Evolutionary conservation across 2,113 vertebrate species (phyloP).

Genomic region (Chitala chitala): DNA sequence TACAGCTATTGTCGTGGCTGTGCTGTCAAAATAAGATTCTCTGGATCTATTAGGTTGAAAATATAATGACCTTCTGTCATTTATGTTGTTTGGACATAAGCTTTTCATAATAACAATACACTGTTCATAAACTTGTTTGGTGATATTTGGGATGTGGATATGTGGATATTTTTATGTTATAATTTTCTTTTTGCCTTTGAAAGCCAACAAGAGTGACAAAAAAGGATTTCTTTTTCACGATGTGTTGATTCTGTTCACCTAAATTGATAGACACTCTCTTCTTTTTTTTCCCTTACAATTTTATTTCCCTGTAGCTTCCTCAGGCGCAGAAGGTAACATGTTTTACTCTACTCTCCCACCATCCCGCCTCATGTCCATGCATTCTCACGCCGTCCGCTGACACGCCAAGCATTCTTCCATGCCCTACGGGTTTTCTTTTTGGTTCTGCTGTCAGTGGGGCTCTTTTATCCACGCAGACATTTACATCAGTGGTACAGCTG

Average conservation of each 20-base stretch:
- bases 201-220: neutral
- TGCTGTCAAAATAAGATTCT: too few species aligned
- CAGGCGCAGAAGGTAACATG: slow-evolving; percentile 96
- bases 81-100: too few species aligned
- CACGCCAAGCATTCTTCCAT: neutral
- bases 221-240: neutral
- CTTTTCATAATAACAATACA: too few species aligned
- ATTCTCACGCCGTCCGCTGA: neutral
- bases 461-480: neutral
- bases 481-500: slow-evolving; percentile 42
- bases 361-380: slow-evolving; percentile 46
- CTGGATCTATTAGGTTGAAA: too few species aligned
- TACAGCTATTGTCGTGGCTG: too few species aligned
- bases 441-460: neutral
- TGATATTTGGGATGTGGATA: neutral
- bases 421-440: neutral
- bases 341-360: slow-evolving; percentile 56
- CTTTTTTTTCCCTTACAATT: slow-evolving; percentile 56
- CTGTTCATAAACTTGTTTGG: neutral
- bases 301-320: slow-evolving; percentile 78
- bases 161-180: neutral
- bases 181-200: neutral
- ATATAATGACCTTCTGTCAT: too few species aligned
- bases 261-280: slow-evolving; percentile 31
- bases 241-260: neutral